A percentile compares a stretch with the other conserved stretches of the same genome.
These are phyloP conservation scores for Halictus ligatus DNA, from an alignment of 2,888 invertebrate species.

Conservation along the genomic window DNA sequence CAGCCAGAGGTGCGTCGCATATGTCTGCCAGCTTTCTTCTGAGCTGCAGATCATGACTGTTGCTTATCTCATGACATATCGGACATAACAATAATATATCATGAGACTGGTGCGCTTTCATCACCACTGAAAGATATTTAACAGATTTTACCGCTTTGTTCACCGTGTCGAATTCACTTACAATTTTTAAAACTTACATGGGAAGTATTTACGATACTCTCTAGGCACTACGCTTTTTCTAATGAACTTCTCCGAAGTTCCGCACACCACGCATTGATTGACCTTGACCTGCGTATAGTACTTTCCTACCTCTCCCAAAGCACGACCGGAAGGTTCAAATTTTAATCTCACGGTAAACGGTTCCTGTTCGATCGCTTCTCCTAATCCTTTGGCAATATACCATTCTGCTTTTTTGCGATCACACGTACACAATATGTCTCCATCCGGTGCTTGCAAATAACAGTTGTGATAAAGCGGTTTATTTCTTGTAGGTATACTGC, in stretches of 20 bases:
- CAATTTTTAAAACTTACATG: conserved; percentile 84
- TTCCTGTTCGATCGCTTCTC: conserved; percentile 83
- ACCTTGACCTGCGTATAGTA: conserved; percentile 90
- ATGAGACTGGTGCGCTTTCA: conserved; percentile 93
- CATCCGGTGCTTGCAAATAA: conserved; percentile 91
- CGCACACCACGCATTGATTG: conserved; percentile 93
- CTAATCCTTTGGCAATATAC: conserved; percentile 86
- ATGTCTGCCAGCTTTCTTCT: conserved; percentile 86
- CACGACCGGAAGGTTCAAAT: conserved; percentile 92
- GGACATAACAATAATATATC: conserved; percentile 91
- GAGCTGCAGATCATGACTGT: conserved; percentile 87
- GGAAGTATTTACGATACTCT: conserved; percentile 92
- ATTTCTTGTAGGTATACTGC: conserved; percentile 84
- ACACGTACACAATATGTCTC: conserved; percentile 90
- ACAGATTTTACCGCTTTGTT: background rate
- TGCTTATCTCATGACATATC: conserved; percentile 90
- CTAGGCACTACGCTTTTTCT: conserved; percentile 93
- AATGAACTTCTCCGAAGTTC: conserved; percentile 88
- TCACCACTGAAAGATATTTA: conserved; percentile 84
- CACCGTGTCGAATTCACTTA: background rate
- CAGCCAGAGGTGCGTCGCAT: conserved; percentile 89
- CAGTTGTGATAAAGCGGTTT: conserved; percentile 92
- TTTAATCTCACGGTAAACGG: conserved; percentile 89
- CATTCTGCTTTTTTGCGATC: conserved; percentile 91
- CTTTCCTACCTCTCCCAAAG: conserved; percentile 89